Conservation (phyloP, 2,888 invertebrate species). For the Drosophila neotestacea region DNA sequence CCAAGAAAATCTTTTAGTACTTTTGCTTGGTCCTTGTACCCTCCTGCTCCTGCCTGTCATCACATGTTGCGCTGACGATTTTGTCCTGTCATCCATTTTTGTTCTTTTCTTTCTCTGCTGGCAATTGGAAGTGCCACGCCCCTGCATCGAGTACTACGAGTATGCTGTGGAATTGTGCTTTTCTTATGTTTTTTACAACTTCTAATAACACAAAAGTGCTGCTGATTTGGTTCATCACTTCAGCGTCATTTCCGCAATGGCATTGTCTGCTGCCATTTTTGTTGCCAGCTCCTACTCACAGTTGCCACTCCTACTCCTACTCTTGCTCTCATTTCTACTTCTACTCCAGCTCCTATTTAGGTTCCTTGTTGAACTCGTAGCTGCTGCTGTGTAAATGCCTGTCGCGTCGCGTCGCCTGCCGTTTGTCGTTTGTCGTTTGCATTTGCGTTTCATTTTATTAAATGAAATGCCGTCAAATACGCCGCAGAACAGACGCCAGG, state of each 20-base stretch:
- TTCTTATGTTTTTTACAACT: slow-evolving; percentile 62
- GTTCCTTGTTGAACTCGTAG: background rate
- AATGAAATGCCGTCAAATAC: slow-evolving; percentile 72
- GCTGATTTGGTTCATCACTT: slow-evolving; percentile 78
- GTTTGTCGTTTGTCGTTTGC: slow-evolving; percentile 47
- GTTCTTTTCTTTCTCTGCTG: slow-evolving; percentile 27
- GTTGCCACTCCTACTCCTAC: background rate
- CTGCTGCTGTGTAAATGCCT: slow-evolving; percentile 41
- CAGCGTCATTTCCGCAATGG: slow-evolving; percentile 64
- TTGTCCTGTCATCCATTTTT: slow-evolving; percentile 59
- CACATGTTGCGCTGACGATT: slow-evolving; percentile 63
- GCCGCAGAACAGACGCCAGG: slow-evolving; percentile 55
- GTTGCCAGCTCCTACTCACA: background rate
- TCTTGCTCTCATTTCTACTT: background rate
- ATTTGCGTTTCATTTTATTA: slow-evolving; percentile 75
- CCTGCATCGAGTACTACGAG: slow-evolving; percentile 13
- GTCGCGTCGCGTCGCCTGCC: slow-evolving; percentile 34
- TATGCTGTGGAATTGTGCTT: slow-evolving; percentile 30
- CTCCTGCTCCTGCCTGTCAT: slow-evolving; percentile 20
- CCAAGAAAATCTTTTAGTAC: background rate
- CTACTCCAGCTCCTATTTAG: background rate
- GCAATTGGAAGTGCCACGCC: slow-evolving; percentile 46
- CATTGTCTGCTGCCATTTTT: slow-evolving; percentile 45
- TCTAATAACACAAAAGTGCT: slow-evolving; percentile 74
- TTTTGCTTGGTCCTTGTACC: too few relatives aligned